Evolutionary conservation across 1,140 invertebrate genomes (phyloP).

Genomic region (Reticulitermes speratus): DNA sequence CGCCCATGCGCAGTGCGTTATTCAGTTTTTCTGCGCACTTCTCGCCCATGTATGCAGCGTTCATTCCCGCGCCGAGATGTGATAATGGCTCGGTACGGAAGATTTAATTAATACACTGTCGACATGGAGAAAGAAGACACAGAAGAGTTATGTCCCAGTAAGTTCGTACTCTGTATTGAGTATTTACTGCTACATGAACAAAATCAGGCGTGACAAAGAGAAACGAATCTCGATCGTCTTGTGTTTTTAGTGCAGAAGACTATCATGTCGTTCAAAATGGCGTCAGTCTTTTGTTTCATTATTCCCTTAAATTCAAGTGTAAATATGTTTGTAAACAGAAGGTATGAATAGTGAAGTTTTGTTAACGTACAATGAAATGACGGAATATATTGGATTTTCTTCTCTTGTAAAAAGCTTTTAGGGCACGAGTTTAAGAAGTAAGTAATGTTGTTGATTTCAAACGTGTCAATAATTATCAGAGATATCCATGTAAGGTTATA

Average conservation of each 20-base stretch:
- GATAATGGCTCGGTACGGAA: background rate
- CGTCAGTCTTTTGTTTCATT: constrained; percentile 28
- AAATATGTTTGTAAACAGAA: background rate
- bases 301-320: constrained; percentile 25
- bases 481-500: background rate
- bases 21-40: background rate
- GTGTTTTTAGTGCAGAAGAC: constrained; percentile 27
- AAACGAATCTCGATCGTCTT: constrained; percentile 27
- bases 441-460: background rate
- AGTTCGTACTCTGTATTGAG: background rate
- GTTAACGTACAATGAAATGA: background rate
- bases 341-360: background rate
- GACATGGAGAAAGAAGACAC: background rate
- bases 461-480: background rate
- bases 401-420: background rate
- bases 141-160: background rate
- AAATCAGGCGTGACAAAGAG: background rate
- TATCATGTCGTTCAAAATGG: constrained; percentile 23
- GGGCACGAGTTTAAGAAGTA: background rate
- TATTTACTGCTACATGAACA: background rate
- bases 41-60: constrained; percentile 3
- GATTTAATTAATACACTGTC: background rate
- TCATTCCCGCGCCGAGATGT: background rate
- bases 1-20: constrained; percentile 7
- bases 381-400: background rate